Percentiles rank a stretch among this genome's conserved stretches.
Evolutionary conservation across 2,888 invertebrate genomes (phyloP).

Genomic region (Nomada ruficornis): DNA sequence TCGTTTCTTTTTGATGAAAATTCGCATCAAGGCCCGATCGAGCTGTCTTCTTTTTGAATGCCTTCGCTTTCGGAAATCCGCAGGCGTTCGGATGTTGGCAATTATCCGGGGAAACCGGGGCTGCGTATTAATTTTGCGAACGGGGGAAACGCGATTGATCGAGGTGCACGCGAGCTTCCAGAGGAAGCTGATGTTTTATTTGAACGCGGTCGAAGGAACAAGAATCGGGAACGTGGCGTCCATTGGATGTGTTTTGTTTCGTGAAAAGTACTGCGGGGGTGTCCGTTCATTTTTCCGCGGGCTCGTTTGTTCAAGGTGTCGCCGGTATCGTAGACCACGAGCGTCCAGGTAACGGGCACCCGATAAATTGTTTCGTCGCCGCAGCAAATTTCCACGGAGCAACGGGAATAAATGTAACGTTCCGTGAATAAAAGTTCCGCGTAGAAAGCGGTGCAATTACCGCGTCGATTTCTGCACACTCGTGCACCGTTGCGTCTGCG

Average conservation of each 20-base stretch:
- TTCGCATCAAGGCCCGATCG: conserved; percentile 50
- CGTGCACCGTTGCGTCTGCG: not conserved
- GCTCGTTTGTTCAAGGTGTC: too few species aligned
- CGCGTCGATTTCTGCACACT: not conserved
- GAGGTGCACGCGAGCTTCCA: conserved; percentile 2
- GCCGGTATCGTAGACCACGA: too few species aligned
- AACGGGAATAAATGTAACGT: conserved; percentile 8
- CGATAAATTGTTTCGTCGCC: conserved; percentile 32
- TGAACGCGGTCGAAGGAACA: not conserved
- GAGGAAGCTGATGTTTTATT: conserved; percentile 7
- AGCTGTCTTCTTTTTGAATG: conserved; percentile 36
- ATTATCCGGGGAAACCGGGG: conserved; percentile 3
- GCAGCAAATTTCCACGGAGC: not conserved
- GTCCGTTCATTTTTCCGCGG: not conserved
- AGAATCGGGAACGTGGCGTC: too few species aligned
- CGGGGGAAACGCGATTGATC: not conserved
- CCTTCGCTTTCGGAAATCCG: conserved; percentile 14
- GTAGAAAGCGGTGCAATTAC: conserved; percentile 19
- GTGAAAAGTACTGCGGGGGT: too few species aligned
- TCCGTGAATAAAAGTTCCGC: not conserved
- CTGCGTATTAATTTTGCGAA: not conserved
- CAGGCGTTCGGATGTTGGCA: not conserved
- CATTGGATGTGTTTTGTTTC: too few species aligned
- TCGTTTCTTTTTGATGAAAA: conserved; percentile 47
- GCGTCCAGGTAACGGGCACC: not conserved